phyloP scores from a whole-genome alignment of 1,140 invertebrate species.

The Heliconius hermathena region DNA sequence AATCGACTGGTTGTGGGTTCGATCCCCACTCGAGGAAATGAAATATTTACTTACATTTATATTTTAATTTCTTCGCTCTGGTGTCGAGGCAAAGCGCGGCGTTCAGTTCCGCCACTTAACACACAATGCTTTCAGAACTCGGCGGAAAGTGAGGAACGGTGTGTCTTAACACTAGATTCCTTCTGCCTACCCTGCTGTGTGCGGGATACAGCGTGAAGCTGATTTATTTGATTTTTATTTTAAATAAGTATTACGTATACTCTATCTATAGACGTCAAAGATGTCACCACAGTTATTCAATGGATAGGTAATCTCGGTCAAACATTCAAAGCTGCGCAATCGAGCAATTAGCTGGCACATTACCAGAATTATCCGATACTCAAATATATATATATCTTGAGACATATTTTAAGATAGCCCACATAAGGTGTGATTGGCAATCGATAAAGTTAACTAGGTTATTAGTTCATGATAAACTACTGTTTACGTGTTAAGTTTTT shows the following conservation, averaged over 20 bases:
- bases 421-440: slow-evolving; percentile 44
- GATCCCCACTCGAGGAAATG: too few species aligned
- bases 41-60: too few species aligned
- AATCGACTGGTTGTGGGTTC: too few species aligned
- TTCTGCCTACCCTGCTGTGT: too few species aligned
- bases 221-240: too few species aligned
- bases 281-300: slow-evolving; percentile 34
- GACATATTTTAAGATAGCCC: slow-evolving; percentile 44
- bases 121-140: too few species aligned
- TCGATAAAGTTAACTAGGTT: slow-evolving; percentile 35
- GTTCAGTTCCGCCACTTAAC: too few species aligned
- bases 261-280: neutral
- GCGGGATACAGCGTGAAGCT: too few species aligned
- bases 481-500: neutral
- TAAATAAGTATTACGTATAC: neutral
- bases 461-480: slow-evolving; percentile 16
- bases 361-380: slow-evolving; percentile 43
- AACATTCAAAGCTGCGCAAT: slow-evolving; percentile 39
- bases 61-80: too few species aligned
- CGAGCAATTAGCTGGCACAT: slow-evolving; percentile 46
- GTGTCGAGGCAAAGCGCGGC: too few species aligned
- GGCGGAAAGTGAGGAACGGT: too few species aligned
- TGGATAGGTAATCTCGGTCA: slow-evolving; percentile 44
- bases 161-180: too few species aligned
- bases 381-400: slow-evolving; percentile 23